These are phyloP conservation scores for Benthosema pterotum DNA, from an alignment of 2,797 vertebrate genomes.

Conservation along the genomic window DNA sequence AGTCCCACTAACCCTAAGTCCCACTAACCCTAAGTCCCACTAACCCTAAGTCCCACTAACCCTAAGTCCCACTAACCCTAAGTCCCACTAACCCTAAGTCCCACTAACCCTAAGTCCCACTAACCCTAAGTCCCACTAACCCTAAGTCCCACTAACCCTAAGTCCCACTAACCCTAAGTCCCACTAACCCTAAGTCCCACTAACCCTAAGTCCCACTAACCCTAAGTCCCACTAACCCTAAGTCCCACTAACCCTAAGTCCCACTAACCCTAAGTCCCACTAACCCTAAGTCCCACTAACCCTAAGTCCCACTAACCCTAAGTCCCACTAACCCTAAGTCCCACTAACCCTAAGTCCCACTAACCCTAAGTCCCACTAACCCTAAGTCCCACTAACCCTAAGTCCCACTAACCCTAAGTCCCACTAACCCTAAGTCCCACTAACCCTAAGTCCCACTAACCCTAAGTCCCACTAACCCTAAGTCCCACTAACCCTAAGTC, in stretches of 20 bases:
- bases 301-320: neutral
- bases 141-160: neutral
- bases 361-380: neutral
- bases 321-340: neutral
- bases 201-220: neutral
- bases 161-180: neutral
- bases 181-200: neutral
- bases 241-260: neutral
- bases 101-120: neutral
- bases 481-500: neutral
- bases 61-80: neutral
- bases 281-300: neutral
- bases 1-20: neutral
- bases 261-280: neutral
- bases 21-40: neutral
- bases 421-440: neutral
- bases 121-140: neutral
- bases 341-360: neutral
- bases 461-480: neutral
- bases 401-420: neutral
- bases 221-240: neutral
- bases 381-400: neutral
- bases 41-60: neutral
- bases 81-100: neutral
- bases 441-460: neutral